phyloP scores from a whole-genome alignment of 2,113 vertebrate species.

The Ranitomeya variabilis region DNA sequence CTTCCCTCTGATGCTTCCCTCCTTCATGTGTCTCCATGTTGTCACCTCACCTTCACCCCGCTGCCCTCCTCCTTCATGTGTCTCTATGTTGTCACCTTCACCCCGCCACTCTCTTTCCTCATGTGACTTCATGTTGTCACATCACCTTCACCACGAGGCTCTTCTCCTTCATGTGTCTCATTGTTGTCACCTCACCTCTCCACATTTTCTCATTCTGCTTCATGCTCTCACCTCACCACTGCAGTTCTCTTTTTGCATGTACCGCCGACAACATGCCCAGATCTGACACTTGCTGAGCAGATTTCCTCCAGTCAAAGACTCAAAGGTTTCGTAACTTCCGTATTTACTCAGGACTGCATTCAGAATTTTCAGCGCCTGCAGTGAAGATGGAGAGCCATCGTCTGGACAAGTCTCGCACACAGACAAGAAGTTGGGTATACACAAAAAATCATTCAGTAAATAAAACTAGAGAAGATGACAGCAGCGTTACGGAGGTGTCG shows the following conservation, averaged over 20 bases:
- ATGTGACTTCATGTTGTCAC: neutral
- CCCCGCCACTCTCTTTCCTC: neutral
- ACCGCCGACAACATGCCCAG: constrained; percentile 89
- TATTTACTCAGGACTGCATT: constrained; percentile 88
- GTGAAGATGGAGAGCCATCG: neutral
- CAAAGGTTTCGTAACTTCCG: constrained; percentile 89
- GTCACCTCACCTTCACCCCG: too few species aligned
- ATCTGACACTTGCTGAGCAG: constrained; percentile 91
- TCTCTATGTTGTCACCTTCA: too few species aligned
- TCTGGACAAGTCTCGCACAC: neutral
- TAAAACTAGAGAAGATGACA: too few species aligned
- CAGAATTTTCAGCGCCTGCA: constrained; percentile 89
- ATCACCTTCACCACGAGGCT: neutral
- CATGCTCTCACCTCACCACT: constrained; percentile 85
- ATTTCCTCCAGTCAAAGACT: constrained; percentile 85
- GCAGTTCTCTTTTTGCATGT: constrained; percentile 96
- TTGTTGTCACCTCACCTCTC: neutral
- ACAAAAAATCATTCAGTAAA: too few species aligned
- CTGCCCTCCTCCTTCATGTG: too few species aligned
- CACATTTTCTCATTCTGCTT: neutral
- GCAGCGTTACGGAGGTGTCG: too few species aligned
- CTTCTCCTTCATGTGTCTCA: neutral
- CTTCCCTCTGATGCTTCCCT: neutral
- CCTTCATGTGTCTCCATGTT: neutral
- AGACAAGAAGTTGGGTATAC: too few species aligned